phyloP scores from a whole-genome alignment of 2,888 invertebrate species.

The Thera obeliscata region DNA sequence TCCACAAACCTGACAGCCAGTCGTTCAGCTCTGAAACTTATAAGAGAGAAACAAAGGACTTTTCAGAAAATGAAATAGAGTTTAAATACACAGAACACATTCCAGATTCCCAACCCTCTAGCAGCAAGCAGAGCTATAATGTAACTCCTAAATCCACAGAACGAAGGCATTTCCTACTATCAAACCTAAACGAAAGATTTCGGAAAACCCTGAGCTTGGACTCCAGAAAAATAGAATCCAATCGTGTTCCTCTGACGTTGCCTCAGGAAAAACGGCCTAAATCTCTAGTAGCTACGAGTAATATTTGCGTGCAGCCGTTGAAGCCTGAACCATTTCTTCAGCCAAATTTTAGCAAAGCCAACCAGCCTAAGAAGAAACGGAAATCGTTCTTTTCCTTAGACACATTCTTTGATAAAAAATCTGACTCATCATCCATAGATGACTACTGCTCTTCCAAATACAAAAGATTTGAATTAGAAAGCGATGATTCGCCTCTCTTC shows the following conservation, averaged over 20 bases:
- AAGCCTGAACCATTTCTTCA: conserved; percentile 65
- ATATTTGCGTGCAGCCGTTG: conserved; percentile 69
- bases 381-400: conserved; percentile 82
- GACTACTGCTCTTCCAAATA: conserved; percentile 82
- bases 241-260: conserved; percentile 65
- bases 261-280: conserved; percentile 74
- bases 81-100: conserved; percentile 79
- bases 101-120: conserved; percentile 72
- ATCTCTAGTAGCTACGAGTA: conserved; percentile 75
- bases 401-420: conserved; percentile 80
- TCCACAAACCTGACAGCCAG: conserved; percentile 72
- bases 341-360: conserved; percentile 71
- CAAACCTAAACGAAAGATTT: conserved; percentile 79
- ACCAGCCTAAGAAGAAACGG: conserved; percentile 76
- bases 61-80: conserved; percentile 77
- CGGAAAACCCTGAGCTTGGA: conserved; percentile 80
- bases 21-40: conserved; percentile 66
- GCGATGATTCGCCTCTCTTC: conserved; percentile 79
- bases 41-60: conserved; percentile 61
- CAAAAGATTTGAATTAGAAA: conserved; percentile 79
- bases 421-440: conserved; percentile 79
- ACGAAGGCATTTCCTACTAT: conserved; percentile 70
- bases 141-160: conserved; percentile 79
- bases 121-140: conserved; percentile 77
- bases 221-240: conserved; percentile 75